A percentile compares a stretch with the other conserved stretches of the same genome.
These are phyloP conservation scores for Lucinisca nassula DNA, from an alignment of 2,888 invertebrate genomes.

Conservation along the genomic window DNA sequence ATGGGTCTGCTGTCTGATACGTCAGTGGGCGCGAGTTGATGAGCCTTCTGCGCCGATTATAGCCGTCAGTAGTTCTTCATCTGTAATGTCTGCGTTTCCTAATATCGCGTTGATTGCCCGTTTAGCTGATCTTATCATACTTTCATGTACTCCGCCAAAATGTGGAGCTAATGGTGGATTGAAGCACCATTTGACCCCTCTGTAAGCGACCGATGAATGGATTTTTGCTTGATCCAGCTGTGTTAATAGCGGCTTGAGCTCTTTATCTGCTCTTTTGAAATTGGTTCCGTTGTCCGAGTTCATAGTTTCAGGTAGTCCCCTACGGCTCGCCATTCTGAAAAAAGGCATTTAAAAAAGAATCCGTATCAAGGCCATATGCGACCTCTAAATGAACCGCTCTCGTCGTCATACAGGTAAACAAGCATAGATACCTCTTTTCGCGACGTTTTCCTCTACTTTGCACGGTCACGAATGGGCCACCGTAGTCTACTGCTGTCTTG, in stretches of 20 bases:
- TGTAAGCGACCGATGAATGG: neutral
- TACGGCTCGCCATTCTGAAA: conserved; percentile 46
- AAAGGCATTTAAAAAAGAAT: too few relatives aligned
- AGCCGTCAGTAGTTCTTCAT: too few relatives aligned
- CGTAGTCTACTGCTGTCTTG: conserved; percentile 49
- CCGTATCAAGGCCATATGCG: too few relatives aligned
- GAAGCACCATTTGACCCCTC: conserved; percentile 53
- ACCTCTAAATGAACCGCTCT: conserved; percentile 68
- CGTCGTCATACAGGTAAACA: conserved; percentile 64
- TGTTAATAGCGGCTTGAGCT: conserved; percentile 23
- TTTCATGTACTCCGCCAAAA: conserved; percentile 16
- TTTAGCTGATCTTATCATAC: too few relatives aligned
- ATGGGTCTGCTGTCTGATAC: conserved; percentile 30
- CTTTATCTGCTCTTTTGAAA: conserved; percentile 49
- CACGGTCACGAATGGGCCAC: conserved; percentile 48
- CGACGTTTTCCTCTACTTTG: conserved; percentile 56
- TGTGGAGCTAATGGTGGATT: conserved; percentile 50
- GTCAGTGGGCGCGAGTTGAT: too few relatives aligned
- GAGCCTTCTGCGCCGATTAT: conserved; percentile 62
- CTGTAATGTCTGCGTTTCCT: conserved; percentile 49
- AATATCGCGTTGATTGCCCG: too few relatives aligned
- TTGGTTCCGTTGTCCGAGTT: conserved; percentile 64
- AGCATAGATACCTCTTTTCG: conserved; percentile 57
- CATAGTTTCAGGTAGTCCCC: conserved; percentile 51
- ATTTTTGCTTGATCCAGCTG: conserved; percentile 35